Evolutionary conservation across 1,140 invertebrate genomes (phyloP), one percentile per base, ranked within the genome.

Genomic region (Trichoplusia ni): DNA sequence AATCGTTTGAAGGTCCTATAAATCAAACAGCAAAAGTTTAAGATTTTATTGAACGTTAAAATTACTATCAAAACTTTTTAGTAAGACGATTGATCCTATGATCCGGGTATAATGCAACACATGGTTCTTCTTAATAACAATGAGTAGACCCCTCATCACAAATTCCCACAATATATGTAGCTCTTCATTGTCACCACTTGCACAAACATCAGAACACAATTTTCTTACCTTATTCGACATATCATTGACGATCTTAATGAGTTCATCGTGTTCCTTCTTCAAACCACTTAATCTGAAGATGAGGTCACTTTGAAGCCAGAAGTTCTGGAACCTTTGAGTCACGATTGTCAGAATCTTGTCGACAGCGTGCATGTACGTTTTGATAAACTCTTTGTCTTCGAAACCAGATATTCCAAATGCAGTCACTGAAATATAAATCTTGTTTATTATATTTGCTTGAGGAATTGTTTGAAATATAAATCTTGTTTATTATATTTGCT

Each of bases 231-330:
- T 37, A 31, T 69, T 37, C 9, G 68, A 71, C 37, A 75, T 38
- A 19, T 51, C 37, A 51, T 46, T 62, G 6, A 78, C 60, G 2
- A 64, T 47, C 13, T 64, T 61, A n/a, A 71, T 21, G 7, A 58
- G 33, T 19, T 67, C 51, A 33, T 76, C 69, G 4, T 74, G 73
- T 16, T 62, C 53, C 19, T 60, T 74, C 49, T 76, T 70, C 7
- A 67, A 13, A 1, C 61, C 53, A 13, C 61, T 62, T 9, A 54
- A 53, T 13, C 51, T 67, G 18, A 64, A 78, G 9, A 73, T 64
- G 0, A 62, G 25, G 9, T 73, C 64, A 8, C 60, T 46, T 11
- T 69, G 37, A 5, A 74, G 35, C 69, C 66, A 77, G 14, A 67
- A 56, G 0, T 66, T 31, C 16, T 51, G 59, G n/a, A 74, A 65